These are phyloP conservation scores for Meteorus sp. DNA, from an alignment of 1,140 invertebrate species.

Conservation along the genomic window DNA sequence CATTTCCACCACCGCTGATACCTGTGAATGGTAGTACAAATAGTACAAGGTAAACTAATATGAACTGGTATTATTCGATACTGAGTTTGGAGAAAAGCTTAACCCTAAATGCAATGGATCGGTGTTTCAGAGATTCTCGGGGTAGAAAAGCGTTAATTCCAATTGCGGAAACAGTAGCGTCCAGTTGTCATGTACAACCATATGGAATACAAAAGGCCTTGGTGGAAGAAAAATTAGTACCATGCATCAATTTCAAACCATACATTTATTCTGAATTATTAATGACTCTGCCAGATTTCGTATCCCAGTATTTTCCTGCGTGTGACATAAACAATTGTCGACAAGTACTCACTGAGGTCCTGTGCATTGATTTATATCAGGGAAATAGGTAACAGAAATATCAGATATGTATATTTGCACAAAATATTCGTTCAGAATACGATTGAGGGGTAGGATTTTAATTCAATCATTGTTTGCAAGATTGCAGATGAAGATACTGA, in stretches of 20 bases:
- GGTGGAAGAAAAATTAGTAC: slow-evolving; percentile 78
- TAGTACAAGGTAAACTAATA: slow-evolving; percentile 36
- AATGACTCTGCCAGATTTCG: slow-evolving; percentile 80
- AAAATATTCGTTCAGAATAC: background rate
- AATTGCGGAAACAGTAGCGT: slow-evolving; percentile 64
- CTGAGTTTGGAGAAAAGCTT: slow-evolving; percentile 17
- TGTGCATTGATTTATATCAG: slow-evolving; percentile 76
- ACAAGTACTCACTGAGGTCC: slow-evolving; percentile 73
- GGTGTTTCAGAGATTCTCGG: slow-evolving; percentile 44
- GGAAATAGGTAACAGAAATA: slow-evolving; percentile 83
- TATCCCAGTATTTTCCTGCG: slow-evolving; percentile 77
- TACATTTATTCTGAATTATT: slow-evolving; percentile 77
- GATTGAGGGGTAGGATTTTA: slow-evolving; percentile 15
- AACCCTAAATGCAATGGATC: no score
- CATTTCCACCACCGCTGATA: slow-evolving; percentile 62
- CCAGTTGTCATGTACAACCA: slow-evolving; percentile 66
- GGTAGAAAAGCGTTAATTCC: slow-evolving; percentile 64
- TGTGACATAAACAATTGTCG: slow-evolving; percentile 73
- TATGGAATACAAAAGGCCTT: slow-evolving; percentile 76
- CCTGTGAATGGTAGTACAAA: slow-evolving; percentile 56
- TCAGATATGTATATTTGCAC: no score
- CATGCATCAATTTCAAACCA: slow-evolving; percentile 84
- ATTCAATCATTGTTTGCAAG: slow-evolving; percentile 55
- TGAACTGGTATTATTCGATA: no score
- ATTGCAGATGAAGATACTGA: slow-evolving; percentile 72